phyloP scores from a whole-genome alignment of 2,113 vertebrate species.

The Acinonyx jubatus region DNA sequence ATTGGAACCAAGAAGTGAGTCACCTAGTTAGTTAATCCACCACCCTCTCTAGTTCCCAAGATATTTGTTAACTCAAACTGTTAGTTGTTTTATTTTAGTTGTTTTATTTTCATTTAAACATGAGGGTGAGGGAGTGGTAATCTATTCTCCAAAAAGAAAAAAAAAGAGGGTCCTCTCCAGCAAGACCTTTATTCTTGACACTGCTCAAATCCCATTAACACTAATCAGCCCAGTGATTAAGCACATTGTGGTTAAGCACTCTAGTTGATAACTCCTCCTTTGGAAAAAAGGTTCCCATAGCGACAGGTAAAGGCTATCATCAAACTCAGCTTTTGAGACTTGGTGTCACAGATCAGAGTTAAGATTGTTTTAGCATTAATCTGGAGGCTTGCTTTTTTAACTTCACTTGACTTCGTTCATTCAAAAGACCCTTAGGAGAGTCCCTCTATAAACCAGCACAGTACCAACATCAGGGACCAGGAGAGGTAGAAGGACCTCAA shows the following conservation, averaged over 20 bases:
- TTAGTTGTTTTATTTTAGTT: conserved; percentile 48
- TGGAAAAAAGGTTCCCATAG: conserved; percentile 55
- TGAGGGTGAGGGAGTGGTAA: background rate
- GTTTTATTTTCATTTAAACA: conserved; percentile 59
- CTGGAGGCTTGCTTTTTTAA: conserved; percentile 48
- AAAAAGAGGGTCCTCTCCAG: background rate
- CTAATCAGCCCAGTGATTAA: conserved; percentile 66
- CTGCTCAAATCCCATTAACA: conserved; percentile 61
- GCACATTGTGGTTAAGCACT: conserved; percentile 56
- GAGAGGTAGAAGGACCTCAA: conserved; percentile 5
- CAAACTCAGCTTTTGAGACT: conserved; percentile 48
- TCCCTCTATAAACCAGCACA: background rate
- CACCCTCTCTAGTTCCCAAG: background rate
- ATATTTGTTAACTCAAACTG: conserved; percentile 49
- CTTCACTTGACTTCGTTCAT: conserved; percentile 61
- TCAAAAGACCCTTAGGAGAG: conserved; percentile 48
- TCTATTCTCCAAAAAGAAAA: background rate
- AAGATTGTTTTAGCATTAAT: conserved; percentile 57
- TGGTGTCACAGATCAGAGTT: conserved; percentile 21
- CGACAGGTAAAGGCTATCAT: conserved; percentile 64
- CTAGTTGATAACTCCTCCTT: conserved; percentile 57
- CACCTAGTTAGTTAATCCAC: conserved; percentile 7
- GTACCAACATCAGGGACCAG: background rate
- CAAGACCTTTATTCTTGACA: conserved; percentile 8
- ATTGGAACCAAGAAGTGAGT: conserved; percentile 12